Evolutionary conservation across 2,797 vertebrate genomes (phyloP).

Genomic region (Cyclura pinguis): DNA sequence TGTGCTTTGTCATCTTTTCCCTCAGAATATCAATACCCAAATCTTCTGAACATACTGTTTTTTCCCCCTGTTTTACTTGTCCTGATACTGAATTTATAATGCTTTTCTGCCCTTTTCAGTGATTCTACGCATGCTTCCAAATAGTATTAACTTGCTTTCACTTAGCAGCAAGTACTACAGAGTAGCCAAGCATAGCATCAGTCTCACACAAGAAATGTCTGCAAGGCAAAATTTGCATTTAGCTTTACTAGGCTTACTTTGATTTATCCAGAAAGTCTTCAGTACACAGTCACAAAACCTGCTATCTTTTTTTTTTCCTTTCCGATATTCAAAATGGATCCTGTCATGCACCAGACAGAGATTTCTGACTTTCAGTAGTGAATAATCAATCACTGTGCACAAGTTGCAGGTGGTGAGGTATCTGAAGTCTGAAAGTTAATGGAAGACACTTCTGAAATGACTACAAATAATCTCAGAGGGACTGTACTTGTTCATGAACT

Average conservation of each 20-base stretch:
- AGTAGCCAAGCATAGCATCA: not conserved
- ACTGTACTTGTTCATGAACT: not conserved
- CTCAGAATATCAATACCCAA: constrained; percentile 34
- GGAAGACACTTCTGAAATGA: constrained; percentile 24
- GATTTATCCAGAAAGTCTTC: constrained; percentile 25
- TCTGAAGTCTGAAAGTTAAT: constrained; percentile 39
- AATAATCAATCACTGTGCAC: constrained; percentile 6
- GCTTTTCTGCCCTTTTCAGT: not conserved
- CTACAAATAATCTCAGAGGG: constrained; percentile 23
- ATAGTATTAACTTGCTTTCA: constrained; percentile 39
- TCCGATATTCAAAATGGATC: constrained; percentile 39
- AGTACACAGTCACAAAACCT: constrained; percentile 8
- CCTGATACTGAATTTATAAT: constrained; percentile 30
- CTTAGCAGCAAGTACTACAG: not conserved
- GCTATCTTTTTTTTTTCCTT: constrained; percentile 14
- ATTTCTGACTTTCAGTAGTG: constrained; percentile 15
- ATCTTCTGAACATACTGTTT: not conserved
- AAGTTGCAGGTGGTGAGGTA: constrained; percentile 26
- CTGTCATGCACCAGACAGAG: constrained; percentile 39
- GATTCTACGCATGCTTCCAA: not conserved
- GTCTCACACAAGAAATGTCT: constrained; percentile 43
- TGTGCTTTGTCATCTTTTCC: not conserved
- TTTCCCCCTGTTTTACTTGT: not conserved
- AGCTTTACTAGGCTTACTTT: constrained; percentile 39
- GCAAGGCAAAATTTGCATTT: constrained; percentile 23